A percentile compares a stretch with the other conserved stretches of the same genome.
phyloP scores from a whole-genome alignment of 2,888 invertebrate species.

The Cistogaster globosa region DNA sequence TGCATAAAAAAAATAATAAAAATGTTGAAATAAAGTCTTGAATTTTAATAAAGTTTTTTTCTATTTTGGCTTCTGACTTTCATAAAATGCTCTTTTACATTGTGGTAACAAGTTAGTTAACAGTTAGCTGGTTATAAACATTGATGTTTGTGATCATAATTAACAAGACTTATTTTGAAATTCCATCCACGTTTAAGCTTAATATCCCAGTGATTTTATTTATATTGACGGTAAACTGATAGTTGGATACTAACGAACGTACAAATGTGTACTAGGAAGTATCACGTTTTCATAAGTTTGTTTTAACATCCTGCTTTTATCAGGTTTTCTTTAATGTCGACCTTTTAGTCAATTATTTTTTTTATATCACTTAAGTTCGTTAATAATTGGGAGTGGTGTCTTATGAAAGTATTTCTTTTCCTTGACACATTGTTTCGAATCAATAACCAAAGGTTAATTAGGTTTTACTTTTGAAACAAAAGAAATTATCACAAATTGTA shows the following conservation, averaged over 20 bases:
- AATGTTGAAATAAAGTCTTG: too few species aligned
- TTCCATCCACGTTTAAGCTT: background rate
- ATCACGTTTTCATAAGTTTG: conserved; percentile 1
- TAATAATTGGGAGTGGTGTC: conserved; percentile 24
- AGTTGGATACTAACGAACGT: background rate
- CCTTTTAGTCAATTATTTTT: conserved; percentile 24
- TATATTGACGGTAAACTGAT: background rate
- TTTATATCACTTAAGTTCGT: background rate
- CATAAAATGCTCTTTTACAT: background rate
- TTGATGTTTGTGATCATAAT: conserved; percentile 12
- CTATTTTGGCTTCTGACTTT: background rate
- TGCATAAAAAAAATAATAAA: too few species aligned
- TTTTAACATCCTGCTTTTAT: conserved; percentile 23
- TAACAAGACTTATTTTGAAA: background rate
- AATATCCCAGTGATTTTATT: too few species aligned
- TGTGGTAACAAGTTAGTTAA: background rate
- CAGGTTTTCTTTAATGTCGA: background rate
- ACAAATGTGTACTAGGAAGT: background rate
- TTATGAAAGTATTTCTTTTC: conserved; percentile 4
- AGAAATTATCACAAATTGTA: background rate
- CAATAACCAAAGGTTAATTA: conserved; percentile 41
- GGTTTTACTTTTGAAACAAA: background rate
- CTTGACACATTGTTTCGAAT: background rate
- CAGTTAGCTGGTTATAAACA: background rate
- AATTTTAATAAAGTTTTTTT: too few species aligned